Percentiles rank a stretch among this genome's conserved stretches.
Conservation (phyloP, 2,888 invertebrate genomes). For the Gryllus longicercus region DNA sequence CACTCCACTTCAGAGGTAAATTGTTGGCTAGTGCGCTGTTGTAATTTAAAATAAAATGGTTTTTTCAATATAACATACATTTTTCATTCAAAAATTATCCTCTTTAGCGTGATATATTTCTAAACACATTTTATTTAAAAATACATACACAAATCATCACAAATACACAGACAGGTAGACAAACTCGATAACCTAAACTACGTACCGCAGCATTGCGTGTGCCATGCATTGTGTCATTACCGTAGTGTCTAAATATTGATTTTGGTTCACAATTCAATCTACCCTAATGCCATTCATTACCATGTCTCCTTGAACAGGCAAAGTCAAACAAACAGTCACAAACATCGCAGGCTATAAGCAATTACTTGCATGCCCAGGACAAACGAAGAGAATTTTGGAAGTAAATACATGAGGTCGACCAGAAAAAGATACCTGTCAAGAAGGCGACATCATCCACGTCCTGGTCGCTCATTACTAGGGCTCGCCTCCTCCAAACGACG, state of each 20-base stretch:
- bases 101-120: no score
- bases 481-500: slow-evolving; percentile 48
- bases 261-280: not conserved
- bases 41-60: no score
- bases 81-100: no score
- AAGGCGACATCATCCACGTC: slow-evolving; percentile 91
- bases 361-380: not conserved
- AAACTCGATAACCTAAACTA: not conserved
- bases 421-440: slow-evolving; percentile 65
- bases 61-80: no score
- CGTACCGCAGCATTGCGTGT: not conserved
- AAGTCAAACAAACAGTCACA: not conserved
- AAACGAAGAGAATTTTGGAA: not conserved
- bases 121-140: not conserved
- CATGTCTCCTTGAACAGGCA: not conserved
- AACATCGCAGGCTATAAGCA: not conserved
- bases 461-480: slow-evolving; percentile 73
- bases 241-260: not conserved
- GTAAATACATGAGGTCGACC: not conserved
- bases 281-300: not conserved
- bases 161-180: not conserved
- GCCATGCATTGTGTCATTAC: not conserved
- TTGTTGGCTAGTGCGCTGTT: no score
- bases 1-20: no score
- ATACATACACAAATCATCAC: not conserved